Base-by-base conservation (phyloP, 2,113 vertebrate species). In the Desmodus rotundus region DNA sequence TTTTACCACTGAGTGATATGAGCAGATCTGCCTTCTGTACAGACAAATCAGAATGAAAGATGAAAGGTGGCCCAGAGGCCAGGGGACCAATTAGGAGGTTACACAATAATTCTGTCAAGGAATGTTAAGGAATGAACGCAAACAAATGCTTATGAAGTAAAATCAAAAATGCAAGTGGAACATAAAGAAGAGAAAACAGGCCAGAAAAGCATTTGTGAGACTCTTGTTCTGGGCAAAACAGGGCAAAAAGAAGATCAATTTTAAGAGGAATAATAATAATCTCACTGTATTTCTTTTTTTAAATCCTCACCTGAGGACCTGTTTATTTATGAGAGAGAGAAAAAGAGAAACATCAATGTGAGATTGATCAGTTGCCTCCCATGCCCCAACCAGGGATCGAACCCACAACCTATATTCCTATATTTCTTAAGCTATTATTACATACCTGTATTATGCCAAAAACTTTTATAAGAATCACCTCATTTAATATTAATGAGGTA, bases 101-200 rank as follows among this genome's bases (percentile, higher is more conserved):
- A 74, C 47, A 88, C 54, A 74, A 68, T 61, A 91, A 88, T 89
- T 76, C 63, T 88, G 63, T 80, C 86, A 84, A 47, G 87, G 84
- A 93, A 68, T 52, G 63, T 65, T n/a, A 87, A 90, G 54, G 10
- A 93, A 12, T 7, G 16, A 47, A 74, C 41, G 24, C 26, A 50
- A 85, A 78, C 77, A 80, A 10, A 78, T 17, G 54, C 47, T 80
- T 78, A 45, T 73, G 72, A 93, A 67, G 76, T 7, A 77, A 54
- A 63, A 80, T 28, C 85, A 76, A 24, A 41, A 85, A 1, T 77
- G 43, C 68, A 61, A 31, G 36, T 38, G 38, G 14, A 43, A 19
- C 8, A 54, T 6, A 70, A 28, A 47, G 58, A 77, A 70, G 22
- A 83, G 43, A 52, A 84, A 65, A 33, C 24, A 63, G 19, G n/a